Evolutionary conservation across 2,888 invertebrate species (phyloP).

Genomic region (Bugulina stolonifera): DNA sequence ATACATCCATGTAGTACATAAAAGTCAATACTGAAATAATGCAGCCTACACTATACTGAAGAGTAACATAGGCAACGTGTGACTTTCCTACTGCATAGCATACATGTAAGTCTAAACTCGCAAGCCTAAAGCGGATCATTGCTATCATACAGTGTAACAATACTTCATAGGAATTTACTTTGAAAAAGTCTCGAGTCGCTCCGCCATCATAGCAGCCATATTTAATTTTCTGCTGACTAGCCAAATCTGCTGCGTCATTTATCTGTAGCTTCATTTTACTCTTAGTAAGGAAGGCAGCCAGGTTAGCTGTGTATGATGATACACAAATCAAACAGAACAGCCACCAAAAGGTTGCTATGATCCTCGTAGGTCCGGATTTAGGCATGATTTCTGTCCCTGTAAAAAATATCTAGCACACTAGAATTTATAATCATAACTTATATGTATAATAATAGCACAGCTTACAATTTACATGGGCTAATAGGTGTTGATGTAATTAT

Average conservation of each 20-base stretch:
- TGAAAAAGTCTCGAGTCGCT: not conserved
- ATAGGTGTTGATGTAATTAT: no score
- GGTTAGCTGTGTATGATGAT: constrained; percentile 14
- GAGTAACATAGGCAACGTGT: no score
- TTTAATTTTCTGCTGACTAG: not conserved
- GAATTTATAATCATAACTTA: no score
- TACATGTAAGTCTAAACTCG: no score
- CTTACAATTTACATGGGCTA: no score
- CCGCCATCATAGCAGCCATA: constrained; percentile 10
- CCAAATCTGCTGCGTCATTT: not conserved
- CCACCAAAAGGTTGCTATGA: constrained; percentile 15
- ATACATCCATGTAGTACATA: no score
- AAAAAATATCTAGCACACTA: not conserved
- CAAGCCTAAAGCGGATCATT: no score
- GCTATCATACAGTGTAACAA: no score
- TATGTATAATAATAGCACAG: no score
- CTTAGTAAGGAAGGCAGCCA: constrained; percentile 17
- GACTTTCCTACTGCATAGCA: no score
- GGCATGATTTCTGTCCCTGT: constrained; percentile 21
- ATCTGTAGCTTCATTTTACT: constrained; percentile 18
- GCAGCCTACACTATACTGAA: no score
- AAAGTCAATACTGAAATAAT: no score
- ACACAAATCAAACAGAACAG: constrained; percentile 23
- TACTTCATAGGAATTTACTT: not conserved
- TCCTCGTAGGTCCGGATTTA: constrained; percentile 2